phyloP scores from a whole-genome alignment of 1,140 invertebrate genomes.

The Elymnias hypermnestra region DNA sequence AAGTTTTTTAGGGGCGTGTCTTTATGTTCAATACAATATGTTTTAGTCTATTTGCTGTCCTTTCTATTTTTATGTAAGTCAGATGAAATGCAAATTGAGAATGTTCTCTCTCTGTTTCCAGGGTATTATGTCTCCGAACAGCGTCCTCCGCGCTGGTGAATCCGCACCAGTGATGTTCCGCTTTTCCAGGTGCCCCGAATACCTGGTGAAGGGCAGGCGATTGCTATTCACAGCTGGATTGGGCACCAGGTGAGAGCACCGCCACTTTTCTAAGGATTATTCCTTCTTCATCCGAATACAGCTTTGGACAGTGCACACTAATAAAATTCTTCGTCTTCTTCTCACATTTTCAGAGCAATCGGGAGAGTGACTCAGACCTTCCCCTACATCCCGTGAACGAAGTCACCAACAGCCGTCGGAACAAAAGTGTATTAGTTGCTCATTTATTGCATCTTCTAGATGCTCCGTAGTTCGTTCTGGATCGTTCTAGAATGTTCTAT shows the following conservation, averaged over 20 bases:
- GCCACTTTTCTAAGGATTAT: background rate
- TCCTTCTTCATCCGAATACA: background rate
- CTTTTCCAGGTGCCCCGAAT: constrained; percentile 94
- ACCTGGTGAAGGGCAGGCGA: constrained; percentile 89
- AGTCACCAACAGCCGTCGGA: no score
- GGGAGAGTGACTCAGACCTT: constrained; percentile 93
- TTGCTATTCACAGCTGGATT: constrained; percentile 92
- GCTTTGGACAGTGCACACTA: background rate
- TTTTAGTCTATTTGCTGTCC: background rate
- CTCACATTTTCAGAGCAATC: constrained; percentile 82
- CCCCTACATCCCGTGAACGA: constrained; percentile 68
- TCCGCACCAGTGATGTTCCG: constrained; percentile 91
- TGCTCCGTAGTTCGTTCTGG: no score
- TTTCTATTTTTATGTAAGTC: no score
- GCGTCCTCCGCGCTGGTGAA: constrained; percentile 83
- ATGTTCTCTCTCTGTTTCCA: constrained; percentile 21
- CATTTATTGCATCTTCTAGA: no score
- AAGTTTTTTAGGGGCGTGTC: no score
- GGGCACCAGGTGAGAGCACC: constrained; percentile 72
- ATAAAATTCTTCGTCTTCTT: constrained; percentile 1
- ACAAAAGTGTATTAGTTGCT: no score
- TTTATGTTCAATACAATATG: background rate
- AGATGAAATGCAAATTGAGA: no score
- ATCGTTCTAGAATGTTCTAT: no score
- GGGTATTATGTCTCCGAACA: constrained; percentile 54